Evolutionary conservation across 1,140 invertebrate genomes (phyloP).

Genomic region (Leucophenga varia): DNA sequence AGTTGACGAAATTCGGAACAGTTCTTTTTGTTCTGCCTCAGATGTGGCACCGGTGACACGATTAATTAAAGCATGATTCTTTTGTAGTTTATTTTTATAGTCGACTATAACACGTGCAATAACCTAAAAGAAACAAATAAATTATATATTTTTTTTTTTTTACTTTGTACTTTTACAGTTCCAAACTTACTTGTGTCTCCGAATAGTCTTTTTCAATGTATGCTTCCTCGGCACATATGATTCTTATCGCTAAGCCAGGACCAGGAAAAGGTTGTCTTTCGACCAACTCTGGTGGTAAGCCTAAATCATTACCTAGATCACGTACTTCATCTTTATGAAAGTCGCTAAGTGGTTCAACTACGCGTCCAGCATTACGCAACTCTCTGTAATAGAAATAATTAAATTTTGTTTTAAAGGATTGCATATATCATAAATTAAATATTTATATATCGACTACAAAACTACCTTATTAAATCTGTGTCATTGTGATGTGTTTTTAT

Average conservation of each 20-base stretch:
- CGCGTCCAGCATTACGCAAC: slow-evolving; percentile 80
- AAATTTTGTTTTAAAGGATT: slow-evolving; percentile 16
- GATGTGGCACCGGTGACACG: slow-evolving; percentile 81
- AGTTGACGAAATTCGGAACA: slow-evolving; percentile 76
- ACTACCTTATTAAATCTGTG: slow-evolving; percentile 83
- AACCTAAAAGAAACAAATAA: slow-evolving; percentile 59
- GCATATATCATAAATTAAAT: slow-evolving; percentile 1
- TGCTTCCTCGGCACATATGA: slow-evolving; percentile 95
- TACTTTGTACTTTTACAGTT: neutral
- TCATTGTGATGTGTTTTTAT: slow-evolving; percentile 99
- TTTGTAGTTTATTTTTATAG: slow-evolving; percentile 87
- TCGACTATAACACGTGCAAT: slow-evolving; percentile 93
- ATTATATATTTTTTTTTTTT: neutral
- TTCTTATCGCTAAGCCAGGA: slow-evolving; percentile 90
- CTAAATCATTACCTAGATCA: slow-evolving; percentile 82
- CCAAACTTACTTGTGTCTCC: slow-evolving; percentile 75
- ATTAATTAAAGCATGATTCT: slow-evolving; percentile 89
- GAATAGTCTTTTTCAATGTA: slow-evolving; percentile 93
- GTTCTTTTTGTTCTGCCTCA: slow-evolving; percentile 69
- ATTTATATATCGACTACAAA: slow-evolving; percentile 9
- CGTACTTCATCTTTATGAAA: slow-evolving; percentile 99
- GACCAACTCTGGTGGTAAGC: slow-evolving; percentile 82
- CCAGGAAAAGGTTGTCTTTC: slow-evolving; percentile 97
- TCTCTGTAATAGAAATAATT: slow-evolving; percentile 51
- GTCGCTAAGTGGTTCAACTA: slow-evolving; percentile 97